Evolutionary conservation across 2,888 invertebrate species (phyloP).

Genomic region (Drosophila atripex): DNA sequence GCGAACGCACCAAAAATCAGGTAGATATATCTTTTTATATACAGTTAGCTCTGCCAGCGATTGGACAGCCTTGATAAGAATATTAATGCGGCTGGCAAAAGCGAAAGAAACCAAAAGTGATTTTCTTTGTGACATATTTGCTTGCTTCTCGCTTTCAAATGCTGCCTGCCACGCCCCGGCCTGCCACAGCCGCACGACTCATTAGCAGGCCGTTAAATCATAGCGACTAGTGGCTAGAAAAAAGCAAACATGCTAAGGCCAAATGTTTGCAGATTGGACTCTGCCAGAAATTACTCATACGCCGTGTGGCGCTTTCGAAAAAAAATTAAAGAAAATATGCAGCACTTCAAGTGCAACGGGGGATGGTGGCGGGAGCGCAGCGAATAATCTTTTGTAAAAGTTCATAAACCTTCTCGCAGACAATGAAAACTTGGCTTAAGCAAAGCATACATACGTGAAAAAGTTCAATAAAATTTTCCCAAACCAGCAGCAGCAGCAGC

Average conservation of each 20-base stretch:
- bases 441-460: constrained; percentile 41
- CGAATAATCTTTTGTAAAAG: constrained; percentile 72
- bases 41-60: constrained; percentile 13
- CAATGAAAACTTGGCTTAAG: constrained; percentile 53
- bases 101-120: constrained; percentile 71
- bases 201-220: constrained; percentile 51
- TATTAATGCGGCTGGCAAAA: constrained; percentile 49
- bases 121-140: constrained; percentile 41
- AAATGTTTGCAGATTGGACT: constrained; percentile 20
- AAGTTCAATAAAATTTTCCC: constrained; percentile 53
- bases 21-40: constrained; percentile 17
- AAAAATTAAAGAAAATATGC: constrained; percentile 29
- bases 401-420: constrained; percentile 77
- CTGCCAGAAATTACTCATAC: constrained; percentile 64
- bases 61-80: constrained; percentile 67
- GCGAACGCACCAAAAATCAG: constrained; percentile 44
- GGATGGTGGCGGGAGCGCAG: background rate
- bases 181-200: constrained; percentile 10
- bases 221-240: constrained; percentile 60
- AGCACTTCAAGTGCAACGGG: constrained; percentile 50
- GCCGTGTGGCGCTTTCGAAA: constrained; percentile 73
- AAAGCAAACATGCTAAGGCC: constrained; percentile 42
- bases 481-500: constrained; percentile 23
- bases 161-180: background rate
- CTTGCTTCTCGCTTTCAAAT: constrained; percentile 18